Evolutionary conservation across 2,113 vertebrate genomes (phyloP).

Genomic region (Leptobrachium leishanense): DNA sequence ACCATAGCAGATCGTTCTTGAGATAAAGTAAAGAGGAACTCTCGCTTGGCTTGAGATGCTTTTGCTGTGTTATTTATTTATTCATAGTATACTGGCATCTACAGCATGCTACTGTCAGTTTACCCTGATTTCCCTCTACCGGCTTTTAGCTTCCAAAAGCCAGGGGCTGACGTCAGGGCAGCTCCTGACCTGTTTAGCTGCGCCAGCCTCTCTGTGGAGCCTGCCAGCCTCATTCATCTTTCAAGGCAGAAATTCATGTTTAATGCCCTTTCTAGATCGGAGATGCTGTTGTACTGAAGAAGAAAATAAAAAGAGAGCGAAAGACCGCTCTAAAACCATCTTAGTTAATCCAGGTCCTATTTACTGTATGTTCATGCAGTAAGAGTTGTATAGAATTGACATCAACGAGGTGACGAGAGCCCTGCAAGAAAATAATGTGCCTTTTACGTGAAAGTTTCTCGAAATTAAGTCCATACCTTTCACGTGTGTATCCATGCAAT

Average conservation of each 20-base stretch:
- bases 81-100: conserved; percentile 1
- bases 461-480: too few species aligned
- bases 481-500: too few species aligned
- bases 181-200: conserved; percentile 41
- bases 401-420: too few species aligned
- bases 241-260: conserved; percentile 26
- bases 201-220: conserved; percentile 24
- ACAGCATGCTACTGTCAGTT: conserved; percentile 15
- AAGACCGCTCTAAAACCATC: neutral
- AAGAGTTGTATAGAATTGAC: too few species aligned
- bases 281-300: neutral
- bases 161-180: conserved; percentile 35
- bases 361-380: too few species aligned
- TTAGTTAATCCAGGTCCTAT: neutral
- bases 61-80: neutral
- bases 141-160: conserved; percentile 22
- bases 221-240: conserved; percentile 46
- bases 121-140: conserved; percentile 18
- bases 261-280: conserved; percentile 3
- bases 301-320: too few species aligned
- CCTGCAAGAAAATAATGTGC: too few species aligned
- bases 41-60: too few species aligned
- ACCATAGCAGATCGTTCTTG: too few species aligned
- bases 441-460: too few species aligned
- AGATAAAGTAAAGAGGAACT: too few species aligned